Percentiles rank a stretch among this genome's conserved stretches.
Evolutionary conservation across 2,888 invertebrate species (phyloP).

Genomic region (Sminthurides aquaticus): DNA sequence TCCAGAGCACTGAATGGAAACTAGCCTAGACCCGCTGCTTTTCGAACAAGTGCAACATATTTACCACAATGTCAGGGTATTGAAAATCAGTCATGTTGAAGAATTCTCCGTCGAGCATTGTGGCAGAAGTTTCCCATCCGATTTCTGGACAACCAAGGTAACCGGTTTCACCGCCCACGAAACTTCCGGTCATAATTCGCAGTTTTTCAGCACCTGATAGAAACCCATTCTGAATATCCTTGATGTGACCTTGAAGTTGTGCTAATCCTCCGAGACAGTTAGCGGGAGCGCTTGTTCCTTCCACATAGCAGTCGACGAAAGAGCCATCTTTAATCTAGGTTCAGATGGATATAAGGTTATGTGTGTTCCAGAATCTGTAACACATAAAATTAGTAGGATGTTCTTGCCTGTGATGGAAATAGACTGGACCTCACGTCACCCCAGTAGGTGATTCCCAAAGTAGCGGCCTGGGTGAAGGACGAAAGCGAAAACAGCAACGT

Average conservation of each 20-base stretch:
- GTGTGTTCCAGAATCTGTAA: no score
- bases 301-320: no score
- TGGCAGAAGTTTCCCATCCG: conserved; percentile 27
- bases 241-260: conserved; percentile 1
- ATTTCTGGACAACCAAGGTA: conserved; percentile 28
- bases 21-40: no score
- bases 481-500: no score
- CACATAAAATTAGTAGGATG: no score
- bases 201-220: not conserved
- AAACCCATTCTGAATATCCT: not conserved
- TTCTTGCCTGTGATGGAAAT: no score
- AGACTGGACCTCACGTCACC: conserved; percentile 9
- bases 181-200: conserved; percentile 29
- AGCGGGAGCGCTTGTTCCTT: not conserved
- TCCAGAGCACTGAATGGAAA: not conserved
- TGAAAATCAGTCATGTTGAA: no score
- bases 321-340: no score
- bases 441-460: conserved; percentile 16
- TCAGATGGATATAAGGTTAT: no score
- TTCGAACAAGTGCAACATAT: no score
- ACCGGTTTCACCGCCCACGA: conserved; percentile 39
- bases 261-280: conserved; percentile 15
- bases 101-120: not conserved
- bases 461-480: not conserved
- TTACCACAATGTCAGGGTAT: no score